Conservation (phyloP, 1,140 invertebrate genomes). For the Acyrthosiphon pisum region DNA sequence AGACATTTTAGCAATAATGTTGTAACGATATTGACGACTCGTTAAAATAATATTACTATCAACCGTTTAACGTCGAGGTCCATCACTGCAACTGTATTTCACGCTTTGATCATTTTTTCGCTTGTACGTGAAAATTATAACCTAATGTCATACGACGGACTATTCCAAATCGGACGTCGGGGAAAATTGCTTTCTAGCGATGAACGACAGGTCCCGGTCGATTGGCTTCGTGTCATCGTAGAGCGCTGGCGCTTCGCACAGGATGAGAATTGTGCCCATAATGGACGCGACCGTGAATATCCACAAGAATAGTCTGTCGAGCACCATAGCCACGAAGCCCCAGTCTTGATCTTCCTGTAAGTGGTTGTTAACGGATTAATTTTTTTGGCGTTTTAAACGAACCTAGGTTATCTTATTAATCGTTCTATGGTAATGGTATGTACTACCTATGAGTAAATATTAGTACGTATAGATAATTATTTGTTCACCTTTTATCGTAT, state of each 20-base stretch:
- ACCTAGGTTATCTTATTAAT: background rate
- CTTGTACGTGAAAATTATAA: background rate
- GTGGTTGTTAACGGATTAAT: background rate
- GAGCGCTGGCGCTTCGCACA: constrained; percentile 87
- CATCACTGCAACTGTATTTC: background rate
- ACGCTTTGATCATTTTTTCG: background rate
- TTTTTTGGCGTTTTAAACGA: background rate
- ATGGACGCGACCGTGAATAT: constrained; percentile 92
- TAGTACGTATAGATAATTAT: no score
- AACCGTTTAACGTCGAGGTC: background rate
- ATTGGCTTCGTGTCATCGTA: constrained; percentile 91
- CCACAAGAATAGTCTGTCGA: constrained; percentile 96
- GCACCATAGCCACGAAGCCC: constrained; percentile 99
- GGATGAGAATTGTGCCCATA: constrained; percentile 84
- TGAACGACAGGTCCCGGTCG: constrained; percentile 83
- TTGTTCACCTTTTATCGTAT: no score
- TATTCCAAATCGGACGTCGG: constrained; percentile 63
- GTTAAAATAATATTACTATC: background rate
- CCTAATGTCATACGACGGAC: background rate
- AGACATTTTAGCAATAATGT: background rate
- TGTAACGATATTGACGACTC: background rate
- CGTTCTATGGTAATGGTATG: no score
- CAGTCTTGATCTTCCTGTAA: constrained; percentile 97
- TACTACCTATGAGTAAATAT: no score
- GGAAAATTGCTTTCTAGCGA: constrained; percentile 78